Evolutionary conservation across 2,888 invertebrate genomes (phyloP).

Genomic region (Hydriomena furcata): DNA sequence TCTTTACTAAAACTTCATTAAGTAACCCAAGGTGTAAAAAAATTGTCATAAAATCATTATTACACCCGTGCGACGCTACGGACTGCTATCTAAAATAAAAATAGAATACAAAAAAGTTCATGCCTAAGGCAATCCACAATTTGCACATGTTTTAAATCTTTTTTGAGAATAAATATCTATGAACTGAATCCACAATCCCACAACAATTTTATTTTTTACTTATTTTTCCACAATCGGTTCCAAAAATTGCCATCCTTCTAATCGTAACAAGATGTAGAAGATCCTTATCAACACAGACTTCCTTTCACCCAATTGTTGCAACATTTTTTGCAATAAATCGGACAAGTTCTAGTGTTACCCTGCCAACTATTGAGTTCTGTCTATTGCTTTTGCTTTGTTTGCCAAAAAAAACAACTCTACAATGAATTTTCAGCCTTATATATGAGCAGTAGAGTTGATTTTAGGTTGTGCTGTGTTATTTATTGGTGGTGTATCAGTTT

Average conservation of each 20-base stretch:
- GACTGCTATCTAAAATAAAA: too few relatives aligned
- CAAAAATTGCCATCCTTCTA: slow-evolving; percentile 37
- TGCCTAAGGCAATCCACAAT: slow-evolving; percentile 1
- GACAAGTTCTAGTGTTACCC: slow-evolving; percentile 76
- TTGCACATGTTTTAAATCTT: too few relatives aligned
- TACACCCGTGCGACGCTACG: too few relatives aligned
- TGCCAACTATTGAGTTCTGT: slow-evolving; percentile 56
- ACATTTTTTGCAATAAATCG: slow-evolving; percentile 48
- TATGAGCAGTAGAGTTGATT: slow-evolving; percentile 25
- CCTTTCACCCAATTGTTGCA: slow-evolving; percentile 36
- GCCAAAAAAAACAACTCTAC: neutral
- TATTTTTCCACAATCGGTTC: slow-evolving; percentile 14
- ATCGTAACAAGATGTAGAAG: slow-evolving; percentile 36
- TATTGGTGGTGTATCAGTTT: slow-evolving; percentile 31
- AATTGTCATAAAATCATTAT: too few relatives aligned
- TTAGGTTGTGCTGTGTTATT: slow-evolving; percentile 15
- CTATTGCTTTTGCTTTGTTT: slow-evolving; percentile 15
- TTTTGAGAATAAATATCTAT: too few relatives aligned
- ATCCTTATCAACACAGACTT: slow-evolving; percentile 49
- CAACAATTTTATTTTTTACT: neutral
- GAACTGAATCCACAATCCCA: too few relatives aligned
- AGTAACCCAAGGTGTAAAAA: too few relatives aligned
- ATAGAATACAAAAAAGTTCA: too few relatives aligned
- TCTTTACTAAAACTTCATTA: too few relatives aligned
- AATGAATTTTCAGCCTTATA: slow-evolving; percentile 2